Evolutionary conservation across 2,113 vertebrate genomes (phyloP), one percentile per base, ranked within the genome.

Genomic region (Sapajus apella): DNA sequence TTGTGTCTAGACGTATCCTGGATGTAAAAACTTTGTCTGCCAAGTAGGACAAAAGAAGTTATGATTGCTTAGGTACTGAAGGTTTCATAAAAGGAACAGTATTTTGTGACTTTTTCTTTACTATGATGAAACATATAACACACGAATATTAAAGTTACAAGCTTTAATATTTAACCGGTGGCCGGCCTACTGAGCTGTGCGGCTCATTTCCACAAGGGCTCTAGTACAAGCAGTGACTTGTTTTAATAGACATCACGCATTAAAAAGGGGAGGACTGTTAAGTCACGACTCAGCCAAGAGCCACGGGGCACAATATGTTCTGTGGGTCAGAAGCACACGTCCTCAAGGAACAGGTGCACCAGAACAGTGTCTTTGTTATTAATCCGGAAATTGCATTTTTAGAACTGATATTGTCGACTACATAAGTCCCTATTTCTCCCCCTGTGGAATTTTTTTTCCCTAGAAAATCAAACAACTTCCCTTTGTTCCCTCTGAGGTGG

Each of bases 301-400:
- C 99, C 98, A 98, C 98, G 79, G 99, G 99, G 99, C 98, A 98
- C 98, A 98, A 99, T 99, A 99, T 99, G 98, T 97, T 98, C 98
- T 94, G 97, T 97, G 98, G 99, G 98, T 99, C 98, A 98, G 98
- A 98, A 98, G 98, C 98, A 21, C 98, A 98, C 90, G 30, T 98
- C 98, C 98, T 99, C 97, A 92, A 98, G 98, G 98, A 98, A 97
- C 98, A 75, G 77, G 97, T 76, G 97, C 98, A 97, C 98, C 96
- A 96, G 97, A 98, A 98, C 98, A 97, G 98, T 82, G 92, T 98
- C 98, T 98, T 98, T 96, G 98, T 98, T 99, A 99, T 99, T 99
- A 99, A 99, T 98, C 98, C 98, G 98, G 98, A 99, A 99, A 99
- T 99, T 99, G 98, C 98, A 98, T 99, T 99, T 98, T 99, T 98